phyloP scores from a whole-genome alignment of 1,140 invertebrate species.

The Hirudo medicinalis region DNA sequence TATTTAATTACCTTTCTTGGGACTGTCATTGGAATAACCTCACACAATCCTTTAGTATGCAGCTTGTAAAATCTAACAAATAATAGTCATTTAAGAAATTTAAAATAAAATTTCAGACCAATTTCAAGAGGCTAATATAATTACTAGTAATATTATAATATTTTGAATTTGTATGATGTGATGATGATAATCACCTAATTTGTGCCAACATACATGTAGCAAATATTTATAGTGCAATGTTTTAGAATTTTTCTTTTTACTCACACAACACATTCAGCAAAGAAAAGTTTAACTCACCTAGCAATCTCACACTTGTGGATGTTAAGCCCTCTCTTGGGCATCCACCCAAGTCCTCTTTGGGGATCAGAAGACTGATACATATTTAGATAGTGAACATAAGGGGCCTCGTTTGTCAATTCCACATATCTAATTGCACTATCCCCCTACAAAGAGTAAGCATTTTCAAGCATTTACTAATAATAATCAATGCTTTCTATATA shows the following conservation, averaged over 20 bases:
- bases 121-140: too few relatives aligned
- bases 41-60: constrained; percentile 91
- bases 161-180: too few relatives aligned
- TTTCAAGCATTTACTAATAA: not conserved
- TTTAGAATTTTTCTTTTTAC: too few relatives aligned
- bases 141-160: too few relatives aligned
- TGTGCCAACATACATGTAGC: too few relatives aligned
- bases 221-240: too few relatives aligned
- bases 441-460: constrained; percentile 30
- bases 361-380: constrained; percentile 33
- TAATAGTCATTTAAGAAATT: not conserved
- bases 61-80: constrained; percentile 72
- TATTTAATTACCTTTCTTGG: constrained; percentile 75
- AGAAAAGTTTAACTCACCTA: constrained; percentile 27
- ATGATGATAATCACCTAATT: too few relatives aligned
- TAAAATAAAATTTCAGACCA: too few relatives aligned
- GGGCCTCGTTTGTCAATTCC: constrained; percentile 37
- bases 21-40: constrained; percentile 93
- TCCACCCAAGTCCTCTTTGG: constrained; percentile 39
- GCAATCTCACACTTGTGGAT: constrained; percentile 40
- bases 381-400: constrained; percentile 37
- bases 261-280: too few relatives aligned
- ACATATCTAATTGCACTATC: constrained; percentile 40
- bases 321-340: constrained; percentile 40
- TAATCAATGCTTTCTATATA: not conserved